phyloP scores from a whole-genome alignment of 2,888 invertebrate species.

The Mesorhabditis sp. region DNA sequence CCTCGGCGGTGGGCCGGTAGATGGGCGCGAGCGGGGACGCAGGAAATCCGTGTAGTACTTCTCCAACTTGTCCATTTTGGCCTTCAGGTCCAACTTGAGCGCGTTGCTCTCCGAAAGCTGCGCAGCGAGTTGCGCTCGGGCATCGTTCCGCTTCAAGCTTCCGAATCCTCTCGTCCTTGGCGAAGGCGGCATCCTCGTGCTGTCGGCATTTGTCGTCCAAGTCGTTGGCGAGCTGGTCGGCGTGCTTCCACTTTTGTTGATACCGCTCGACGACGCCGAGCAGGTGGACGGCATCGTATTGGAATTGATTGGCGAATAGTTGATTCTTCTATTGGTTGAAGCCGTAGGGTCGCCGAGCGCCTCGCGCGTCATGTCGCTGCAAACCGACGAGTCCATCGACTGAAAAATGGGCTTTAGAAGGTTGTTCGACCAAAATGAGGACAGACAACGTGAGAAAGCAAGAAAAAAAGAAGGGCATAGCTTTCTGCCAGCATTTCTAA shows the following conservation, averaged over 20 bases:
- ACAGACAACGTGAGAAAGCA: background rate
- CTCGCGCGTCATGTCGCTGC: background rate
- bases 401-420: background rate
- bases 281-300: background rate
- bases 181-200: background rate
- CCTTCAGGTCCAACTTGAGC: slow-evolving; percentile 30
- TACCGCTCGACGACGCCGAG: background rate
- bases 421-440: too few relatives aligned
- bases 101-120: slow-evolving; percentile 33
- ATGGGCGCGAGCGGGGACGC: slow-evolving; percentile 89
- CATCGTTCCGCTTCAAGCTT: slow-evolving; percentile 26
- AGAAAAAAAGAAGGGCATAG: too few relatives aligned
- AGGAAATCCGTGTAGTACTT: slow-evolving; percentile 60
- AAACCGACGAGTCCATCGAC: background rate
- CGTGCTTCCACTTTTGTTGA: background rate
- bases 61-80: slow-evolving; percentile 15
- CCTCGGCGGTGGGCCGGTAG: slow-evolving; percentile 87
- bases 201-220: background rate
- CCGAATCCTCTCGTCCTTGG: background rate
- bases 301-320: background rate
- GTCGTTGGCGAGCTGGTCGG: background rate
- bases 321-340: background rate
- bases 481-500: too few relatives aligned
- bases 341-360: background rate
- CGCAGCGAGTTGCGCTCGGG: slow-evolving; percentile 26